Evolutionary conservation across 2,113 vertebrate species (phyloP).

Genomic region (Edolisoma coerulescens): DNA sequence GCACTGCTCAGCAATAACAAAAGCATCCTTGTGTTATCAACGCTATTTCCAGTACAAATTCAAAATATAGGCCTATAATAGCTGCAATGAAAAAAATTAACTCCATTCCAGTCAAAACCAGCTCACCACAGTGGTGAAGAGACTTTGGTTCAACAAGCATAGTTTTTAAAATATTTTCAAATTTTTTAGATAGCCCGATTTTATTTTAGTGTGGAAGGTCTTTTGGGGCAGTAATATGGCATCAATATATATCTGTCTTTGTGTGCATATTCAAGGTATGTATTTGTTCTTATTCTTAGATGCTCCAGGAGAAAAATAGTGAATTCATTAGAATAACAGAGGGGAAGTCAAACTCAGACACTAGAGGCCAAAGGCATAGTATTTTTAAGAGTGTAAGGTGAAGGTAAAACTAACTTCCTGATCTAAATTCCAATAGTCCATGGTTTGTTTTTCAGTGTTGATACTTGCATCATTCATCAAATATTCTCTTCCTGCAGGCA

Average conservation of each 20-base stretch:
- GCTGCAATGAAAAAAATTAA: neutral
- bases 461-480: neutral
- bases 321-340: neutral
- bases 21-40: neutral
- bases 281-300: neutral
- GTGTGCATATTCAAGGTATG: neutral
- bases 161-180: neutral
- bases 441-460: neutral
- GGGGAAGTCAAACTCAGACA: neutral
- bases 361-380: neutral
- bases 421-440: neutral
- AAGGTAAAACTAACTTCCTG: neutral
- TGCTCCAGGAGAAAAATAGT: neutral
- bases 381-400: neutral
- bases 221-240: neutral
- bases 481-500: neutral
- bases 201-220: neutral
- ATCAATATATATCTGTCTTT: neutral
- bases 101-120: neutral
- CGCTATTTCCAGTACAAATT: neutral
- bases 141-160: neutral
- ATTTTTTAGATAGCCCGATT: neutral
- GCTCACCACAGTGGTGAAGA: neutral
- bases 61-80: neutral
- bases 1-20: neutral